Evolutionary conservation across 2,113 vertebrate genomes (phyloP), one percentile per base, ranked within the genome.

Genomic region (Pseudopipra pipra): DNA sequence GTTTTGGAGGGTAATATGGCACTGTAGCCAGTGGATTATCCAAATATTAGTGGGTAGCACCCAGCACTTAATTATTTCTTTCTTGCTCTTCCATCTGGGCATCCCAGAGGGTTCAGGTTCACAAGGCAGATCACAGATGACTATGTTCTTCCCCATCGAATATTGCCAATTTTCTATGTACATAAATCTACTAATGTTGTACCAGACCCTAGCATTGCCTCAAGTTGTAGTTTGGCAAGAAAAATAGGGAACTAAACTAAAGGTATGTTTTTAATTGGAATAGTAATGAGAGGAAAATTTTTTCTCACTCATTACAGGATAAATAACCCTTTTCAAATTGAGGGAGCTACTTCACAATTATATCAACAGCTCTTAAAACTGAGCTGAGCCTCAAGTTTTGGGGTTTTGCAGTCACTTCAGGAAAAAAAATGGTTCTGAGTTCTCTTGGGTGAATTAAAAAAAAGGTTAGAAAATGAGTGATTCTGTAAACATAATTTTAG

Each of bases 401-500:
- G 58, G 49, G 54, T 58, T 95, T 80, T 58, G 43, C 47, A 80
- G 51, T 70, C 55, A 75, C 41, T 77, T 71, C 62, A 49, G 62
- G 31, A 12, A 55, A 85, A 46, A 76, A 81, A 66, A 74, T 9
- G 56, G 39, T 51, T 75, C 39, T 46, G 71, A 85, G 52, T 72
- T 85, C 13, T 58, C 88, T 85, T 7, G 0, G 88, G 59, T 51
- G 18, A 85, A 75, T 85, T 91, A 63, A 41, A 66, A 82, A 79
- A 85, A 76, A 77, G 55, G 68, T 93, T 83, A 86, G 65, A 91
- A 95, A 88, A 88, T n/a, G 51, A 93, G 68, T 59, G 90, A 77
- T 80, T 92, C 80, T 92, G 70, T 90, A 90, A 96, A 94, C 22
- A 63, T 73, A 82, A 68, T 89, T 96, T 95, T 90, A 94, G 84